Percentiles rank a stretch among this genome's conserved stretches.
These are phyloP conservation scores for Eublepharis macularius DNA, from an alignment of 2,113 vertebrate species.

Conservation along the genomic window DNA sequence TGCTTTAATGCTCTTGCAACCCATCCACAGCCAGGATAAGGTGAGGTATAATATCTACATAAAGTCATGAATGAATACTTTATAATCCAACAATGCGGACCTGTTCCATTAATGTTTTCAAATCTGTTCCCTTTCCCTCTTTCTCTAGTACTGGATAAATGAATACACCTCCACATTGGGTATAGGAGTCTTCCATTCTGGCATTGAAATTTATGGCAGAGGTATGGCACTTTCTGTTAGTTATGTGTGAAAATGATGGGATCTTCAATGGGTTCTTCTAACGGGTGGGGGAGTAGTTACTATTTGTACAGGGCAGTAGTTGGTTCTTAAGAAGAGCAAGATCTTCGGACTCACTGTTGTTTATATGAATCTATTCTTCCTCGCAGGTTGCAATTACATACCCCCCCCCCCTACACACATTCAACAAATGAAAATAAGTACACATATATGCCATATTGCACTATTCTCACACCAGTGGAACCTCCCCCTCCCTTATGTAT, in stretches of 20 bases:
- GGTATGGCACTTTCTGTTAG: conserved; percentile 73
- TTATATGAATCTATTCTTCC: neutral
- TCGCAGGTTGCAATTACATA: neutral
- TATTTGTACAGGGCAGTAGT: neutral
- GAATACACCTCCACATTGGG: conserved; percentile 95
- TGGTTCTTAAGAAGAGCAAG: neutral
- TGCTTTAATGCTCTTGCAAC: neutral
- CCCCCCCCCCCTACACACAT: no score
- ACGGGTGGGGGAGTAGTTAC: neutral
- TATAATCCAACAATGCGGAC: neutral
- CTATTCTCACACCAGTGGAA: no score
- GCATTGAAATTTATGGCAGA: conserved; percentile 93
- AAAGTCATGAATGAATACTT: neutral
- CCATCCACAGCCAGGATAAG: conserved; percentile 23
- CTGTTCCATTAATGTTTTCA: conserved; percentile 49
- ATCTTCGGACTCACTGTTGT: neutral
- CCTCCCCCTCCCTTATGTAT: no score
- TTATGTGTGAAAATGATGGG: conserved; percentile 6
- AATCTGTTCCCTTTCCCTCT: conserved; percentile 46
- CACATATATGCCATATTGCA: no score
- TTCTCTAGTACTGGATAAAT: conserved; percentile 92
- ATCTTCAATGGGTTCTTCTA: neutral
- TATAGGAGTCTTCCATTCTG: conserved; percentile 95
- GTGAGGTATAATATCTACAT: neutral
- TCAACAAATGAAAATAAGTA: no score